Percentiles rank a stretch among this genome's conserved stretches.
Conservation (phyloP, 2,113 vertebrate species). For the Rhynchomys soricoides region DNA sequence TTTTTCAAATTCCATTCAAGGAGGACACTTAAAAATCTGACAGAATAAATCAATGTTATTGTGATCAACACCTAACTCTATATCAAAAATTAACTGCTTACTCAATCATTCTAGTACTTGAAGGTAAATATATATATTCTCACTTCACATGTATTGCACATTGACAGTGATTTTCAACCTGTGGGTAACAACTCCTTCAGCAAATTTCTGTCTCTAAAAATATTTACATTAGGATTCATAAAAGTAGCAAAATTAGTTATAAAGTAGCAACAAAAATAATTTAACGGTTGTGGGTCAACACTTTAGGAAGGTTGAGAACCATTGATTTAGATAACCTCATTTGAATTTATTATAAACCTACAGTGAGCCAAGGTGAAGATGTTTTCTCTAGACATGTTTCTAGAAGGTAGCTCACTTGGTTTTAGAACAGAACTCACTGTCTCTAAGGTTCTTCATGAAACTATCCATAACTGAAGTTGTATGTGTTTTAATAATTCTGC, state of each 20-base stretch:
- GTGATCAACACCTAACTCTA: background rate
- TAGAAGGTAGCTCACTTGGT: background rate
- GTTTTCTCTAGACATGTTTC: background rate
- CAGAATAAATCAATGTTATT: background rate
- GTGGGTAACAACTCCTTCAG: background rate
- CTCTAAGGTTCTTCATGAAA: background rate
- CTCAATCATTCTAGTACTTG: constrained; percentile 31
- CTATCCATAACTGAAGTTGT: background rate
- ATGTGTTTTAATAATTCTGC: background rate
- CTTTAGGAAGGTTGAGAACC: background rate
- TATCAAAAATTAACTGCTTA: background rate
- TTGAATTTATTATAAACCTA: background rate
- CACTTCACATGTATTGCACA: constrained; percentile 14
- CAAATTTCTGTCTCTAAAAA: background rate
- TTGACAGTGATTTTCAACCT: background rate
- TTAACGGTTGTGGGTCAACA: background rate
- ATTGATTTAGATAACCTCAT: background rate
- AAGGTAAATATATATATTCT: background rate
- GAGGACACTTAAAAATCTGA: background rate
- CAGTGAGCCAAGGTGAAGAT: background rate
- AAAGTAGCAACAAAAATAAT: background rate
- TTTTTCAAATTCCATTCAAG: background rate
- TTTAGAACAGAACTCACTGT: background rate
- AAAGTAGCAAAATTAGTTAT: background rate
- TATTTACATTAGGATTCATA: background rate